Evolutionary conservation across 1,140 invertebrate species (phyloP), one percentile per base, ranked within the genome.

Genomic region (Drosophila kohkoa): DNA sequence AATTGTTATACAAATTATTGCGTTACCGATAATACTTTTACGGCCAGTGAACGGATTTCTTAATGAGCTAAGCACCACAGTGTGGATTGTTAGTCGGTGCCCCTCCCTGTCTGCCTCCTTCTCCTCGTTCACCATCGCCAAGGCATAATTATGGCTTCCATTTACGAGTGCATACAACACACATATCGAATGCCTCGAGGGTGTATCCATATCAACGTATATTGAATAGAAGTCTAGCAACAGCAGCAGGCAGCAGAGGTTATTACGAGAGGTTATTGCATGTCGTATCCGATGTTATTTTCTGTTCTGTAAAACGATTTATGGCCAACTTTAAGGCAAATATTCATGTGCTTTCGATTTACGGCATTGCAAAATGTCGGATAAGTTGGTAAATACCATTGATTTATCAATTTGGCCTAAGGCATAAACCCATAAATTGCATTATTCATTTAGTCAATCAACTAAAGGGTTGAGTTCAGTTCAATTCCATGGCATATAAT

Each of bases 11-110:
- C 54, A 74, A 78, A 70, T 77, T 82, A 89, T 83, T 81, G 66
- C 59, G 45, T 65, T 60, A 51, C 78, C 73, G 85, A 88, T 88
- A 89, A 88, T 89, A 81, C 75, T 88, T 88, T 88, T 83, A 88
- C 54, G 67, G 68, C 60, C 71, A 58, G 45, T 63, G 62, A 75
- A 85, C 70, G 77, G 83, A 89, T 89, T 89, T 85, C 85, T 88
- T 89, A 88, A 89, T 88, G 85, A 81, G 81, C 70, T 55, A 54
- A 73, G 32, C 30, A 74, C 46, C 52, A 25, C 46, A 32, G 55
- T 16, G 6, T 32, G 57, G 71, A 74, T 45, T 45, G 38, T 41
- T 25, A 48, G 20, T 16, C 25, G 49, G 35, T 38, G 2, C 35
- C 35, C 8, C 10, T 8, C 35, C 35, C 8, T 10, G 35, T 8